Evolutionary conservation across 2,113 vertebrate genomes (phyloP).

Genomic region (Regulus satrapa): DNA sequence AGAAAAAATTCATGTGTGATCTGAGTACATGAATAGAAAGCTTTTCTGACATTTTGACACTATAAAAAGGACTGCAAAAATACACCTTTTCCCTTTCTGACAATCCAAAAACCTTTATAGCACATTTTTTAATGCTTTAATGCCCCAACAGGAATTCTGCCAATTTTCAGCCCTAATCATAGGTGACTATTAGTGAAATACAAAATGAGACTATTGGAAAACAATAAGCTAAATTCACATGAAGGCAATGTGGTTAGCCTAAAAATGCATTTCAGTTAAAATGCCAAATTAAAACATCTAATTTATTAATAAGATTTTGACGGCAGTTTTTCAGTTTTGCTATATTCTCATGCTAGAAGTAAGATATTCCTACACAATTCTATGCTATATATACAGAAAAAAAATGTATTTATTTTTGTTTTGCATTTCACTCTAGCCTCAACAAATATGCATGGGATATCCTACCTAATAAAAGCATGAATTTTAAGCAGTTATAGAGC

Average conservation of each 20-base stretch:
- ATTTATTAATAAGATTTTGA: neutral
- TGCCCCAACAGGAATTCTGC: neutral
- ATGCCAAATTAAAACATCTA: neutral
- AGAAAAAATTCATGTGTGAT: neutral
- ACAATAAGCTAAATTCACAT: neutral
- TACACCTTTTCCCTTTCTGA: neutral
- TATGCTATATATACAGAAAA: neutral
- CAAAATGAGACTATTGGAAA: neutral
- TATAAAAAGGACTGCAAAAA: neutral
- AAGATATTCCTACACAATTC: neutral
- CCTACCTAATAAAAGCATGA: neutral
- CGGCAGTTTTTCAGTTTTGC: neutral
- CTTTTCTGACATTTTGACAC: neutral
- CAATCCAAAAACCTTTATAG: neutral
- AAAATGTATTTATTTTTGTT: neutral
- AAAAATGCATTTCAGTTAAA: neutral
- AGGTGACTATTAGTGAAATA: neutral
- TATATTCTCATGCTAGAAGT: neutral
- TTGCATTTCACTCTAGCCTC: neutral
- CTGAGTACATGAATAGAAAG: neutral
- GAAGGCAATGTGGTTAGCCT: neutral
- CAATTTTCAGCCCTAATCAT: neutral
- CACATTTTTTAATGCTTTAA: neutral
- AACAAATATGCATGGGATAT: neutral
- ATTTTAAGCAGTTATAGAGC: neutral